A percentile compares a stretch with the other conserved stretches of the same genome.
Evolutionary conservation across 2,888 invertebrate species (phyloP).

Genomic region (Falcaria lacertinaria): DNA sequence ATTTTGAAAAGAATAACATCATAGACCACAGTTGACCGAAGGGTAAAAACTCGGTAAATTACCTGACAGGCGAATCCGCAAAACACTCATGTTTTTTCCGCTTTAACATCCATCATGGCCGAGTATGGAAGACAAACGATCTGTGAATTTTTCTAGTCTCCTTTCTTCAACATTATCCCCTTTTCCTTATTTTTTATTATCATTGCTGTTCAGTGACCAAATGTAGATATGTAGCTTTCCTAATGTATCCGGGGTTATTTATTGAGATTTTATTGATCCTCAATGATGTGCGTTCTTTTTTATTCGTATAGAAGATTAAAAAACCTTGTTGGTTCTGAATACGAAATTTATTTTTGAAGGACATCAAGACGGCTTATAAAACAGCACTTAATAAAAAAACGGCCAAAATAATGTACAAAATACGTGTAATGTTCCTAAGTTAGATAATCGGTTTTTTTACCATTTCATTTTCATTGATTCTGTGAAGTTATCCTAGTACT

Average conservation of each 20-base stretch:
- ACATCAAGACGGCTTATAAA: too few species aligned
- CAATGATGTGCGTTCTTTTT: background rate
- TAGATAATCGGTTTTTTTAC: too few species aligned
- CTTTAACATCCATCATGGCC: conserved; percentile 34
- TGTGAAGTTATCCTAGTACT: too few species aligned
- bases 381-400: too few species aligned
- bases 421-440: too few species aligned
- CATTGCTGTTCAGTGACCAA: background rate
- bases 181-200: background rate
- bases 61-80: conserved; percentile 11
- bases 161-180: background rate
- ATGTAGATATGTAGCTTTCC: background rate
- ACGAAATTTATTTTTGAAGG: too few species aligned
- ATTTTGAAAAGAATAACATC: background rate
- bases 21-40: conserved; percentile 1
- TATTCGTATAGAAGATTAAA: background rate
- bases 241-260: background rate
- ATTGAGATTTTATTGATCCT: background rate
- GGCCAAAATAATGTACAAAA: too few species aligned
- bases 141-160: conserved; percentile 28
- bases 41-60: background rate
- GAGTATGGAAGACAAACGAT: conserved; percentile 38
- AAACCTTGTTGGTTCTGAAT: too few species aligned
- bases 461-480: too few species aligned
- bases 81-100: conserved; percentile 29